Conservation (phyloP, 2,797 vertebrate species). For the Onychomys torridus region DNA sequence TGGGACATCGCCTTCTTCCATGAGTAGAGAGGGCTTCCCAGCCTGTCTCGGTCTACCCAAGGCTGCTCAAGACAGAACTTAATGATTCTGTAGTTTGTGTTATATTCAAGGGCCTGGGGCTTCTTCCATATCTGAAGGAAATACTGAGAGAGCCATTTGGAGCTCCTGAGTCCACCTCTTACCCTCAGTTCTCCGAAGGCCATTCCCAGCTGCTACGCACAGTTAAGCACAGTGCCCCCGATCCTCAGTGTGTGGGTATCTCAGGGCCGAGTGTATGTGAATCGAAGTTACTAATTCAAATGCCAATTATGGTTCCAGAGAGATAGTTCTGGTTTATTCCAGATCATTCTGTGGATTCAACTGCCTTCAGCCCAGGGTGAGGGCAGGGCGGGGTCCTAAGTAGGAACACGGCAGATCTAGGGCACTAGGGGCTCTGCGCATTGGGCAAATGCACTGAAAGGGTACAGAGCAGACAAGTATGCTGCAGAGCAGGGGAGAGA, state of each 20-base stretch:
- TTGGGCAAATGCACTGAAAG: not conserved
- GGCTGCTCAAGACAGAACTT: not conserved
- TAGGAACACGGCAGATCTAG: not conserved
- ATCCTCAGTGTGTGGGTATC: not conserved
- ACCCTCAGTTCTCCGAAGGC: not conserved
- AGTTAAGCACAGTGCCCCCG: not conserved
- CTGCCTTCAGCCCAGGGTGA: not conserved
- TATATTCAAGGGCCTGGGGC: not conserved
- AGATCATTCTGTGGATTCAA: not conserved
- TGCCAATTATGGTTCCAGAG: not conserved
- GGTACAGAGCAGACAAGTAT: not conserved
- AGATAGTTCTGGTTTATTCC: not conserved
- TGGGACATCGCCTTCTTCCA: too few relatives aligned
- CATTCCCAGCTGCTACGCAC: not conserved
- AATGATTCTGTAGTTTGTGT: not conserved
- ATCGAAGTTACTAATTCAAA: not conserved
- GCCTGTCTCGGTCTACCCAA: not conserved
- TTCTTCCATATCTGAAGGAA: not conserved
- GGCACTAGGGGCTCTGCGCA: not conserved
- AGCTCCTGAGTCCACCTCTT: not conserved
- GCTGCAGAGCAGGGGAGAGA: not conserved
- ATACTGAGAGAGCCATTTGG: not conserved
- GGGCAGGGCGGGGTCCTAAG: accelerated
- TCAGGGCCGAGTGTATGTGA: not conserved
- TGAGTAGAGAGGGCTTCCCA: not conserved